Conservation (phyloP, 2,888 invertebrate species). For the Xanthorhoe spadicearia region DNA sequence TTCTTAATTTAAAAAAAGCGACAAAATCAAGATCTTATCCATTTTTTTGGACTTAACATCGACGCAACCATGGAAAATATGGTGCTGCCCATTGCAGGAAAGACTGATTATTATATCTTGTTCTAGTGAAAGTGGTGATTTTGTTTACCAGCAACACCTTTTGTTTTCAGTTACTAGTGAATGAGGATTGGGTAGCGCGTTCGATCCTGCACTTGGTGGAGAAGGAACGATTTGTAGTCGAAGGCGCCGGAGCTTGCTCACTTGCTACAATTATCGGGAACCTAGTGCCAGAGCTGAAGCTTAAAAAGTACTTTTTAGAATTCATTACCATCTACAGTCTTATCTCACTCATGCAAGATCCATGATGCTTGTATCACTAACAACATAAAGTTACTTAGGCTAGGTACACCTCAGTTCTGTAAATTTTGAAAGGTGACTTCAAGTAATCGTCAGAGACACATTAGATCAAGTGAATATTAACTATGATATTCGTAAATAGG, state of each 20-base stretch:
- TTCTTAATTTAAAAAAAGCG: too few relatives aligned
- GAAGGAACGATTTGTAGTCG: conserved; percentile 93
- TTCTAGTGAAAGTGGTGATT: too few relatives aligned
- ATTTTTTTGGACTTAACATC: too few relatives aligned
- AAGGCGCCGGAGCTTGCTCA: conserved; percentile 94
- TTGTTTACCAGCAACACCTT: not conserved
- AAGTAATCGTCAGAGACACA: too few relatives aligned
- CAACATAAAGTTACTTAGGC: too few relatives aligned
- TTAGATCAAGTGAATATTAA: too few relatives aligned
- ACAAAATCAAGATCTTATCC: too few relatives aligned
- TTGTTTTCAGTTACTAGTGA: conserved; percentile 86
- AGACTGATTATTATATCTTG: too few relatives aligned
- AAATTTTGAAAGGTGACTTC: not conserved
- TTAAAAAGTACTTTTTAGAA: conserved; percentile 85
- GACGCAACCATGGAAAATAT: too few relatives aligned
- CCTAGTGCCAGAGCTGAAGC: conserved; percentile 90
- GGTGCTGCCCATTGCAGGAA: too few relatives aligned
- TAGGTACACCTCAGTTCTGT: not conserved
- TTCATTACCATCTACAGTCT: not conserved
- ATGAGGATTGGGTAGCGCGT: conserved; percentile 92
- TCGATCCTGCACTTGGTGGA: conserved; percentile 91
- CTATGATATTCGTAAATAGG: too few relatives aligned
- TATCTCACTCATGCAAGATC: not conserved
- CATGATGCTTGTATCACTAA: too few relatives aligned
- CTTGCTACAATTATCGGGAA: conserved; percentile 92